Evolutionary conservation across 2,113 vertebrate species (phyloP), one percentile per base, ranked within the genome.

Genomic region (Mastomys coucha): DNA sequence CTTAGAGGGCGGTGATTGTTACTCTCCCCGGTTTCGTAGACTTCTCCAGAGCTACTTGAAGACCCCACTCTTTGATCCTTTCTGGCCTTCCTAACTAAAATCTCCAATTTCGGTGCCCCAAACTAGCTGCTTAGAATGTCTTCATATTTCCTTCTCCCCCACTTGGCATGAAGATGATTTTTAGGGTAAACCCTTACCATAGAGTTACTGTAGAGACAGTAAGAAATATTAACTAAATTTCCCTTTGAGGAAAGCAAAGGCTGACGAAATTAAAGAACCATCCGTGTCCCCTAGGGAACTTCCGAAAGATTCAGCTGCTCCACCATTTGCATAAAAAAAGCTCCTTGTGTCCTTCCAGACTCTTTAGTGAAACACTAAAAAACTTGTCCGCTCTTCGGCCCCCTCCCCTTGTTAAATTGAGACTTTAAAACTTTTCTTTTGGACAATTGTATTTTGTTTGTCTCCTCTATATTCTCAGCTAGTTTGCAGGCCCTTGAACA

Each of bases 391-490:
- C 14, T 24, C 36, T n/a, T 16, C 22, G n/a, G 24, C 9, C 36
- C 13, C 33, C 39, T 5, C 33, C 45, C 8, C 42, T 58, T 42
- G 58, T 65, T 45, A 84, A 84, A 84, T 28, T 84, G 58, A 31
- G 24, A 19, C 5, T 58, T 84, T 42, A 28, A 63, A 84, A n/a
- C 56, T 45, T 65, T 65, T 65, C 14, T 63, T 84, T 65, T 10
- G 58, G 58, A 85, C 14, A 84, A 42, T 86, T 65, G 39, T 51
- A n/a, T 93, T 96, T 97, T 45, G 22, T 75, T 20, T 60, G 70
- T 4, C 77, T 85, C n/a, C 65, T 88, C 39, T 92, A 51, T 60
- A 19, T 53, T 91, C 39, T 87, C 45, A 86, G 51, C 51, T 94
- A 87, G 77, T 84, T 39, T 93, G 72, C 63, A 96, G 78, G 12